Base-by-base conservation (phyloP, 2,888 invertebrate genomes). In the Yponomeuta sedellus region DNA sequence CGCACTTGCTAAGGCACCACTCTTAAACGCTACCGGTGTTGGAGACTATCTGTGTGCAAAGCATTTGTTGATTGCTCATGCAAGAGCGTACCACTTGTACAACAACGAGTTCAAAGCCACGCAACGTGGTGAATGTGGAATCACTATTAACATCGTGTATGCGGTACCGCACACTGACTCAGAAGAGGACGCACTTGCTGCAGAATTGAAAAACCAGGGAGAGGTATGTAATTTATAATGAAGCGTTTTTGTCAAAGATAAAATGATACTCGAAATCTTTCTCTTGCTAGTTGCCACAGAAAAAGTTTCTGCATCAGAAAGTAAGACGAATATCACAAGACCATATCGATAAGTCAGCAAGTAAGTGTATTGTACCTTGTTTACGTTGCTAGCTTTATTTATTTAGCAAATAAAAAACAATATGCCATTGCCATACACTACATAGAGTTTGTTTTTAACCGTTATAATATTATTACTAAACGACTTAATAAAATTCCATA, bases 61-160 rank as follows among this genome's bases (percentile, higher is more conserved):
- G 71, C 79, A 87, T 34, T 80, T 93, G 40, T 72, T 91, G 0
- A 64, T 86, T 12, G 93, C 94, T 0, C 94, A 95, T 74, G 91
- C 91, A 11, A 79, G 74, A 25, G 86, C 85, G 0, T 92, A 89
- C 71, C 77, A 79, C 10, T 70, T 84, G 2, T 92, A 91, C 66
- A 77, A 79, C 25, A 75, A 78, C 10, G 81, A 86, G 22, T 90
- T 83, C 69, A 83, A 80, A 70, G 52, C 74, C 0, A 70, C 70
- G 39, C 81, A 88, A 69, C 70, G 71, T 64, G 80, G 78, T 69
- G 64, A 67, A 57, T 66, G 82, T 44, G 77, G 79, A n/a, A 73
- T 84, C 8, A 75, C 76, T 25, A 70, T 78, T n/a, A 76, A 75
- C 66, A 66, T 72, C 5, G 40, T 65, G 11, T 81, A 77, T 75